Evolutionary conservation across 1,140 invertebrate species (phyloP).

Genomic region (Myzus persicae): DNA sequence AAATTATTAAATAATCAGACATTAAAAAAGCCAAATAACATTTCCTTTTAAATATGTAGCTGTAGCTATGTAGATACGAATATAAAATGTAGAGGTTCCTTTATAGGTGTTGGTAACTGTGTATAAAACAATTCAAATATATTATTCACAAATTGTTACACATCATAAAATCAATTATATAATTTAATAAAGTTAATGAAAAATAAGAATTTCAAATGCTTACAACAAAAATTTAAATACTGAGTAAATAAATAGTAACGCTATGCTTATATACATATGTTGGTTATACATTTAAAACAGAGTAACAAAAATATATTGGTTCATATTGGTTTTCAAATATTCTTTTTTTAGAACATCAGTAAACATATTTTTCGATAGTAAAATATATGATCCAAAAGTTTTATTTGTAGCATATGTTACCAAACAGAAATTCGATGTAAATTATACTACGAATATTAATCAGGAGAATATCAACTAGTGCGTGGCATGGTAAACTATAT

Average conservation of each 20-base stretch:
- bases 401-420: background rate
- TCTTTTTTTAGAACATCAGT: background rate
- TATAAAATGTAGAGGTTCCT: background rate
- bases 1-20: background rate
- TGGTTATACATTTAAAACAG: background rate
- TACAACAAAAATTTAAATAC: background rate
- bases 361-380: background rate
- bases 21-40: background rate
- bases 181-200: background rate
- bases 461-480: background rate
- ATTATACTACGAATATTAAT: background rate
- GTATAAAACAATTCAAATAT: background rate
- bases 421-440: background rate
- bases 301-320: slow-evolving; percentile 9
- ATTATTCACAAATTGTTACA: background rate
- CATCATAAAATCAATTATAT: background rate
- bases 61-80: no score
- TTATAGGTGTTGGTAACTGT: background rate
- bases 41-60: background rate
- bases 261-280: background rate
- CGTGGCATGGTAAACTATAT: background rate
- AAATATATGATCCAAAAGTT: background rate
- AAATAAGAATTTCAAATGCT: background rate
- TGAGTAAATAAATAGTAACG: background rate
- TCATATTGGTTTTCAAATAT: background rate